Percentiles rank a stretch among this genome's conserved stretches.
Evolutionary conservation across 1,140 invertebrate species (phyloP).

Genomic region (Leptinotarsa lineolata): DNA sequence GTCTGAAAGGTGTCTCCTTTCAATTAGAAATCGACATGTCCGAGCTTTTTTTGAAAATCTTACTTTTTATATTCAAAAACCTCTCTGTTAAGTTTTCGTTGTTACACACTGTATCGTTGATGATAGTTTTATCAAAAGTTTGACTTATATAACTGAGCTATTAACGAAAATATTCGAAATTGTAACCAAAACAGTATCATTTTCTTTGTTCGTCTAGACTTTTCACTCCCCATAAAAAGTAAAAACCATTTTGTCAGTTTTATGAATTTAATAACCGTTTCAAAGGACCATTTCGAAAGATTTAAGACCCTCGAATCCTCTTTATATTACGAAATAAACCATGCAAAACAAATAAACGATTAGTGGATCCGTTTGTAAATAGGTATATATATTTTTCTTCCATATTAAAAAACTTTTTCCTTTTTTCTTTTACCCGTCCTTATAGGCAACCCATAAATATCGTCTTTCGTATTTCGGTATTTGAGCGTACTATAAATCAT

Average conservation of each 20-base stretch:
- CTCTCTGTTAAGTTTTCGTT: too few relatives aligned
- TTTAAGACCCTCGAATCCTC: not conserved
- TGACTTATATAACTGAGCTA: too few relatives aligned
- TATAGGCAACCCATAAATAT: conserved; percentile 23
- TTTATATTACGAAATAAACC: conserved; percentile 5
- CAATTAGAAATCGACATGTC: too few relatives aligned
- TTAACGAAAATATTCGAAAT: too few relatives aligned
- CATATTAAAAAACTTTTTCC: conserved; percentile 23
- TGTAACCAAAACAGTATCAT: too few relatives aligned
- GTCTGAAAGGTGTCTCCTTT: too few relatives aligned
- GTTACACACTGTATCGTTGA: too few relatives aligned
- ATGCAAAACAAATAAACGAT: conserved; percentile 7
- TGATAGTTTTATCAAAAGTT: too few relatives aligned
- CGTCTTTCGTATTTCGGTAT: conserved; percentile 19
- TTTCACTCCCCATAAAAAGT: too few relatives aligned
- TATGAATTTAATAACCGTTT: not conserved
- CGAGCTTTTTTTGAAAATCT: too few relatives aligned
- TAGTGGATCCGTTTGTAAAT: conserved; percentile 4
- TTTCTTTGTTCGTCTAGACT: too few relatives aligned
- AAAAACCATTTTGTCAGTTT: not conserved
- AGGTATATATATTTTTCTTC: conserved; percentile 18
- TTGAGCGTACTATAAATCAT: conserved; percentile 18
- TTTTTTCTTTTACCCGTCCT: conserved; percentile 12
- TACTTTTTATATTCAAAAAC: too few relatives aligned
- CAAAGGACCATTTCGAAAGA: not conserved